Evolutionary conservation across 2,797 vertebrate species (phyloP).

Genomic region (Micromesistius poutassou): DNA sequence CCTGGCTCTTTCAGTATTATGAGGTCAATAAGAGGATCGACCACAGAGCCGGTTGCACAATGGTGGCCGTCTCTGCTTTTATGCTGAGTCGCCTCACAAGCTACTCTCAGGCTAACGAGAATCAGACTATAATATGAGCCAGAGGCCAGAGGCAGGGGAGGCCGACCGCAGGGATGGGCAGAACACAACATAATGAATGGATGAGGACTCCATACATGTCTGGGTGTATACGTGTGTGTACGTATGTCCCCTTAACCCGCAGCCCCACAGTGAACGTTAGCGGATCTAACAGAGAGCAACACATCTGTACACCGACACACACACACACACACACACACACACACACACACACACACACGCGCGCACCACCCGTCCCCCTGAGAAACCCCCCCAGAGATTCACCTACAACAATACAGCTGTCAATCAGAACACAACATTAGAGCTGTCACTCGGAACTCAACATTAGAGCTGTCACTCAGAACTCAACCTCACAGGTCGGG

Average conservation of each 20-base stretch:
- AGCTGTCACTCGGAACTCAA: too few species aligned
- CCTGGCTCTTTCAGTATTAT: background rate
- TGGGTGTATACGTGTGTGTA: background rate
- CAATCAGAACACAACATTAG: background rate
- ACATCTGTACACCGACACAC: background rate
- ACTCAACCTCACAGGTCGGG: background rate
- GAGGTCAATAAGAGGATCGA: background rate
- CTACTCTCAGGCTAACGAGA: constrained; percentile 56
- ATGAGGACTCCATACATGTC: background rate
- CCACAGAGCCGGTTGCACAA: constrained; percentile 55
- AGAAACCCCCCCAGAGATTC: too few species aligned
- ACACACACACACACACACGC: too few species aligned
- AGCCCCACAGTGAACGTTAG: background rate
- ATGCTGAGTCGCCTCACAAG: constrained; percentile 69
- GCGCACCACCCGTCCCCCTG: too few species aligned
- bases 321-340: background rate
- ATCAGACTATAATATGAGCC: constrained; percentile 13
- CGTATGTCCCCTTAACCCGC: background rate
- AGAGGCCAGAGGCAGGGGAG: background rate
- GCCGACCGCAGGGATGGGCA: background rate
- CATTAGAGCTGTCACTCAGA: too few species aligned
- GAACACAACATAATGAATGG: background rate
- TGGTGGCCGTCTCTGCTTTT: constrained; percentile 64
- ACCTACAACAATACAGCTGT: background rate
- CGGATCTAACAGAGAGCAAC: background rate